A percentile compares a stretch with the other conserved stretches of the same genome.
Evolutionary conservation across 2,113 vertebrate genomes (phyloP).

Genomic region (Scolopax mira): DNA sequence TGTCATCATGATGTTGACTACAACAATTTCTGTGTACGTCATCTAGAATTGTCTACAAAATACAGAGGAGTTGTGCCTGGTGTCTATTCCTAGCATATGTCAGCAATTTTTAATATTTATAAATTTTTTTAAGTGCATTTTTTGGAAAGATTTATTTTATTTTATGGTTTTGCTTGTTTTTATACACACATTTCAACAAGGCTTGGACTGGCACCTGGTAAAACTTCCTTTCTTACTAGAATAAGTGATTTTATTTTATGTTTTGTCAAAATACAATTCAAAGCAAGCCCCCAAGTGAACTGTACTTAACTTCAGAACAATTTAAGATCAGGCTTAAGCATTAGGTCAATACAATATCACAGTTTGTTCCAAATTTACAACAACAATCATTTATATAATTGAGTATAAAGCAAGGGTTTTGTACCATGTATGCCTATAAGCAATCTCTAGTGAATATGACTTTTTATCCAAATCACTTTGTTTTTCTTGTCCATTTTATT

Average conservation of each 20-base stretch:
- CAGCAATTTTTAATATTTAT: not conserved
- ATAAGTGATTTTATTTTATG: not conserved
- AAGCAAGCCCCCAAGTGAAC: not conserved
- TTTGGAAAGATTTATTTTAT: not conserved
- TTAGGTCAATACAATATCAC: not conserved
- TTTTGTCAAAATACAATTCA: not conserved
- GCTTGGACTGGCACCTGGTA: not conserved
- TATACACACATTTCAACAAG: not conserved
- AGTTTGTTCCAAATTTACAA: not conserved
- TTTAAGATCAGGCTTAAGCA: not conserved
- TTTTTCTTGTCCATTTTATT: conserved; percentile 24
- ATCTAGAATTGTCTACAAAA: not conserved
- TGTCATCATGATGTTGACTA: not conserved
- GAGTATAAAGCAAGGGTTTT: conserved; percentile 35
- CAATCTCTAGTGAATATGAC: not conserved
- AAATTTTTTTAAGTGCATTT: not conserved
- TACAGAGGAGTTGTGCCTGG: not conserved
- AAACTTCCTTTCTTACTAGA: not conserved
- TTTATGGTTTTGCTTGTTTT: not conserved
- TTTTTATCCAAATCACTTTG: not conserved
- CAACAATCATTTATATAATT: conserved; percentile 26
- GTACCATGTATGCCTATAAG: not conserved
- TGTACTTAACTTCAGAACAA: not conserved
- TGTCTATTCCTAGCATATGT: not conserved
- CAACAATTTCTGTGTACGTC: not conserved